Percentiles rank a stretch among this genome's conserved stretches.
phyloP scores from a whole-genome alignment of 2,888 invertebrate genomes.

The Epiblema foenella region DNA sequence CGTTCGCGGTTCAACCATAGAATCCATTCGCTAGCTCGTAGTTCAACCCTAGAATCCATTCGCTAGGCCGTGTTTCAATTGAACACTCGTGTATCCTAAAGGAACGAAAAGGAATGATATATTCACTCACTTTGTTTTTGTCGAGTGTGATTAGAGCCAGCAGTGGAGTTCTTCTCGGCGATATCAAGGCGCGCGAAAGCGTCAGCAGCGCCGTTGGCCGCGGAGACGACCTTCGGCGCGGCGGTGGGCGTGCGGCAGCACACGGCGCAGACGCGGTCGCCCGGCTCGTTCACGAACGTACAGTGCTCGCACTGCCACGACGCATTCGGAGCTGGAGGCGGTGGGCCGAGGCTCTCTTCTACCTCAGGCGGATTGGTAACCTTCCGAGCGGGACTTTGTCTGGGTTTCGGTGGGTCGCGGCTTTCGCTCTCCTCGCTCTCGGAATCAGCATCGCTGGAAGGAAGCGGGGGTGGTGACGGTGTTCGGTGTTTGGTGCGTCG shows the following conservation, averaged over 20 bases:
- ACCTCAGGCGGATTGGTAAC: constrained; percentile 29
- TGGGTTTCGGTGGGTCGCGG: constrained; percentile 44
- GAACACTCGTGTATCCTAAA: neutral
- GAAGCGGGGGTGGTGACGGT: constrained; percentile 74
- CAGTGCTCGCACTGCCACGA: constrained; percentile 96
- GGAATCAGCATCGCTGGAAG: constrained; percentile 86
- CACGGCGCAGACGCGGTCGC: constrained; percentile 91
- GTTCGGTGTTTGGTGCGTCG: constrained; percentile 75
- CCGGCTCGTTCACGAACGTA: constrained; percentile 93
- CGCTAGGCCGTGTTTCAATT: too few species aligned
- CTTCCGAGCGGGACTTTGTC: constrained; percentile 6
- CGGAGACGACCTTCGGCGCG: constrained; percentile 59
- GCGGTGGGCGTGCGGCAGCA: constrained; percentile 92
- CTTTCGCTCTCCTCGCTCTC: constrained; percentile 78
- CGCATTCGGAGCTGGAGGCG: constrained; percentile 82
- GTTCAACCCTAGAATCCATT: too few species aligned
- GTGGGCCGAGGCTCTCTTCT: constrained; percentile 67
- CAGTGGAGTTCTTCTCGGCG: constrained; percentile 48
- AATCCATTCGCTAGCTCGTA: too few species aligned
- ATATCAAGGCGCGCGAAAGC: constrained; percentile 55
- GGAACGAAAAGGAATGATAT: neutral
- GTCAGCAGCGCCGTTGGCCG: constrained; percentile 49
- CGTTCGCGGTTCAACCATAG: too few species aligned
- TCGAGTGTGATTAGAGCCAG: constrained; percentile 57
- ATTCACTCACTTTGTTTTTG: constrained; percentile 85